Base-by-base conservation (phyloP, 2,113 vertebrate species). In the Bagarius yarrelli region DNA sequence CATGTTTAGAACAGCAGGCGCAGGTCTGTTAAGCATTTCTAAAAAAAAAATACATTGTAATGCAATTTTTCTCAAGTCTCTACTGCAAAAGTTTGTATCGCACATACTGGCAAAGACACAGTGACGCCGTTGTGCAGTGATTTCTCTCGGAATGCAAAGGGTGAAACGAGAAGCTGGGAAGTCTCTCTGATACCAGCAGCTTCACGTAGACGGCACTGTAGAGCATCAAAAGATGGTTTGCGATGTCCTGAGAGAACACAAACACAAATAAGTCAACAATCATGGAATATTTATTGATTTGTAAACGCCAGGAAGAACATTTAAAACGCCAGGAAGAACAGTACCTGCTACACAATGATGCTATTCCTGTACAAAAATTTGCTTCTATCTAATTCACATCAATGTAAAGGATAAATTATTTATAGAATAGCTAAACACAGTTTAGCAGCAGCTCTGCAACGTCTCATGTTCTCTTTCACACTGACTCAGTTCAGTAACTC, bases 51-150 rank as follows among this genome's bases (percentile, higher is more conserved):
- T 63, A 50, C 57, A 73, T 64, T 76, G 30, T 67, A 64, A 50
- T n/a, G 44, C 80, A 74, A 74, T 78, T 72, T 64, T 59, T 78
- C 21, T 0, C 55, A 61, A 21, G 23, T 50, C 47, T 14, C 85
- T 85, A 93, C 44, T 27, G 80, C 21, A 93, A 81, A 82, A 91
- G 79, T 83, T 90, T 91, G 2, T 59, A 85, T 50, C 81, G 85
- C 75, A 93, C 89, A 84, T 89, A 93, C 87, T 94, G 93, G 77
- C 93, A 94, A 84, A 94, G 91, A 84, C 93, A 94, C 66, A 92
- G 73, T 1, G 87, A 81, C 2, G 86, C 86, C 3, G 59, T 80
- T 77, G 63, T 56, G 87, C 89, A 93, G 85, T 93, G 92, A 34
- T 85, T 88, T 76, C 64, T 88, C 64, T n/a, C 69, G 3, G 80